Conservation (phyloP, 92 coral and sea anemone species). For the Siderastrea siderea region DNA sequence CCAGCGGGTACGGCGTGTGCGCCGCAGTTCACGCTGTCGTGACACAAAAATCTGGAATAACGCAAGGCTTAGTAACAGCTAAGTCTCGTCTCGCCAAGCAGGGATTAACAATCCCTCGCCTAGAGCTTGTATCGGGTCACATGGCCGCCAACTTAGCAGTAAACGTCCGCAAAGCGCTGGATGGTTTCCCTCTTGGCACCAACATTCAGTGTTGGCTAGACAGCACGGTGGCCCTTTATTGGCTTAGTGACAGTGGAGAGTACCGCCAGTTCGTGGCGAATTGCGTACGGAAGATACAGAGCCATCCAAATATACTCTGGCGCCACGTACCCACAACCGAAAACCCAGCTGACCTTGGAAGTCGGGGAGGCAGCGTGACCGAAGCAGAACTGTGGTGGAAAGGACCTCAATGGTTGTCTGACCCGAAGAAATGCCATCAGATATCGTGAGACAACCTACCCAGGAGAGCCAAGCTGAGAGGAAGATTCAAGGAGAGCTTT, state of each 20-base stretch:
- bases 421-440: constrained; percentile 39
- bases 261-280: constrained; percentile 54
- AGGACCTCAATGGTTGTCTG: constrained; percentile 58
- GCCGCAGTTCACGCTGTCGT: constrained; percentile 32
- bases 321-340: constrained; percentile 62
- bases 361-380: constrained; percentile 55
- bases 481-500: constrained; percentile 48
- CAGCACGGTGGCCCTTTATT: constrained; percentile 14
- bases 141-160: constrained; percentile 74
- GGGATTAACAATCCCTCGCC: constrained; percentile 58
- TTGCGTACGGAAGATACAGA: constrained; percentile 35
- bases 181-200: constrained; percentile 50
- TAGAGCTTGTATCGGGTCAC: constrained; percentile 14
- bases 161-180: constrained; percentile 54
- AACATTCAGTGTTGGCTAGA: constrained; percentile 40
- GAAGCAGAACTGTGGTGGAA: constrained; percentile 49
- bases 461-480: constrained; percentile 34
- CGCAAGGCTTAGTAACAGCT: constrained; percentile 42
- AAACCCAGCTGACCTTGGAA: constrained; percentile 62
- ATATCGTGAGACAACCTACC: constrained; percentile 36
- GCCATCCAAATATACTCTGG: constrained; percentile 35
- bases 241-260: constrained; percentile 38
- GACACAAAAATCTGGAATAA: constrained; percentile 29
- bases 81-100: constrained; percentile 16
- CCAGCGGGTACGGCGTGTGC: constrained; percentile 34